phyloP scores from a whole-genome alignment of 2,797 vertebrate genomes.

The Avahi laniger region DNA sequence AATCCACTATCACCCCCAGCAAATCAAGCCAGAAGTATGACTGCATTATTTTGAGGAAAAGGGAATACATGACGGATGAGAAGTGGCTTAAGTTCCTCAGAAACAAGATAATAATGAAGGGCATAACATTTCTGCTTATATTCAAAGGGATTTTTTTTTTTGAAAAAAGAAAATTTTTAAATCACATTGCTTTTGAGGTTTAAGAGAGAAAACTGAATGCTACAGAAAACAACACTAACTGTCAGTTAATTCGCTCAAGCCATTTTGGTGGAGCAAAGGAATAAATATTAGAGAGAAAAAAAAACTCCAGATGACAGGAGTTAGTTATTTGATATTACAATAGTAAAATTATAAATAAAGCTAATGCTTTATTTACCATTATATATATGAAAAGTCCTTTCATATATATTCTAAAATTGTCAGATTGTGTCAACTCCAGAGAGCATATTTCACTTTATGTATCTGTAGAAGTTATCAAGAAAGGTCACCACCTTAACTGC shows the following conservation, averaged over 20 bases:
- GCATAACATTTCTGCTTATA: background rate
- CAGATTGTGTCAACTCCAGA: conserved; percentile 47
- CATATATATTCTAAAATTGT: conserved; percentile 42
- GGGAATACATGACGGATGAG: background rate
- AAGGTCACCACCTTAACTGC: conserved; percentile 69
- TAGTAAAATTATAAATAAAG: conserved; percentile 45
- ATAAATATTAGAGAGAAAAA: conserved; percentile 23
- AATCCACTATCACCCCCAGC: background rate
- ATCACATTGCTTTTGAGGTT: background rate
- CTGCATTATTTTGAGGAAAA: background rate
- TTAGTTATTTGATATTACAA: conserved; percentile 37
- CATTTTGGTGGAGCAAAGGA: background rate
- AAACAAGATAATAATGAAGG: background rate
- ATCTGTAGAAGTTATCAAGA: conserved; percentile 63
- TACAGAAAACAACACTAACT: background rate
- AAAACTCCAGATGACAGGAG: background rate
- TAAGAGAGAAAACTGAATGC: background rate
- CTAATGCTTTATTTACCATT: background rate
- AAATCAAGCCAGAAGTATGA: background rate
- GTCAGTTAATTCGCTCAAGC: background rate
- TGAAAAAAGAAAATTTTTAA: background rate
- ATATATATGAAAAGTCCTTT: background rate
- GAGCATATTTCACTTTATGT: conserved; percentile 24
- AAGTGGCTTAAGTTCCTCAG: background rate
- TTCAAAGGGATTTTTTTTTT: background rate